Conservation (phyloP, 2,113 vertebrate species). For the Anolis sagrei region DNA sequence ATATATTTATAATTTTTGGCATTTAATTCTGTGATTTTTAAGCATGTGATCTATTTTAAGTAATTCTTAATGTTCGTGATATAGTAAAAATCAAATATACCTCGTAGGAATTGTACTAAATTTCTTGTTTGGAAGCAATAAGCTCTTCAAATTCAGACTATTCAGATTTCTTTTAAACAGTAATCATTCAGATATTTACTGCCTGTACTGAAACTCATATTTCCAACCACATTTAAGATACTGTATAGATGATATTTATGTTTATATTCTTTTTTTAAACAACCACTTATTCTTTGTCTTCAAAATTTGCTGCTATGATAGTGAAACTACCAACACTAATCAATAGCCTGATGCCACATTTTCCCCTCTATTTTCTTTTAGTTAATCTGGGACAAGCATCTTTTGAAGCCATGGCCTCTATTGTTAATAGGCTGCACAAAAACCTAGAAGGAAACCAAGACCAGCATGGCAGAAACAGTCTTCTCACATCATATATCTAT, state of each 20-base stretch:
- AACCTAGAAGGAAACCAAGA: conserved; percentile 96
- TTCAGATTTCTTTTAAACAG: background rate
- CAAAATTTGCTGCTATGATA: background rate
- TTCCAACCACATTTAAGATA: conserved; percentile 1
- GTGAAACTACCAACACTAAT: background rate
- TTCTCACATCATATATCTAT: conserved; percentile 96
- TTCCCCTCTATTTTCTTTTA: conserved; percentile 65
- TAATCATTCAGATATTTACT: background rate
- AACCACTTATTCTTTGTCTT: background rate
- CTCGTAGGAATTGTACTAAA: background rate
- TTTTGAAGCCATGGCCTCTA: conserved; percentile 96
- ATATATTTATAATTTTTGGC: no score
- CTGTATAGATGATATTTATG: background rate
- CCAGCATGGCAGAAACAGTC: conserved; percentile 94
- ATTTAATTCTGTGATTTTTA: no score
- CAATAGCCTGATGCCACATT: conserved; percentile 25
- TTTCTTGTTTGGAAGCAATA: background rate
- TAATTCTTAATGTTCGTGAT: no score
- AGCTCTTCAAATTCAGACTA: background rate
- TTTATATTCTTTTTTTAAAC: background rate
- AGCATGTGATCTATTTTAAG: no score
- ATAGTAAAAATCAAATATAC: no score
- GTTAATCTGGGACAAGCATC: conserved; percentile 97
- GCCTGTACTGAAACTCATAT: background rate
- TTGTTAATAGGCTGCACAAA: conserved; percentile 96